Evolutionary conservation across 2,113 vertebrate genomes (phyloP).

Genomic region (Brachypodius melanocephalos): DNA sequence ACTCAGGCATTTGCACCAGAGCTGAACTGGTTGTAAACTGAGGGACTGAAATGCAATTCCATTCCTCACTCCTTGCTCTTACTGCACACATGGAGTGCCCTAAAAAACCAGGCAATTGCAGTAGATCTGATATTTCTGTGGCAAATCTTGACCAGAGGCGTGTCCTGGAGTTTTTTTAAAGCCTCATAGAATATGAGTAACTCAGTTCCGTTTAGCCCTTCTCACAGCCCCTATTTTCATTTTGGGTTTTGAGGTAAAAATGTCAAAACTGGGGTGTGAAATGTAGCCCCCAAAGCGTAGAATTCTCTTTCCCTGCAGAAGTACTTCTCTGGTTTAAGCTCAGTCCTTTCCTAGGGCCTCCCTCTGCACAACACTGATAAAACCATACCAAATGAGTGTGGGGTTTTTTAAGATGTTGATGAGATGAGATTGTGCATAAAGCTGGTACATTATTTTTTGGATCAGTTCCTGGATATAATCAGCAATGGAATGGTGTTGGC

Average conservation of each 20-base stretch:
- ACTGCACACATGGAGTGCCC: background rate
- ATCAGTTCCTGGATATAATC: conserved; percentile 19
- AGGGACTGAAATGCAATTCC: background rate
- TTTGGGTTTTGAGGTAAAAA: background rate
- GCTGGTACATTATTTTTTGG: conserved; percentile 11
- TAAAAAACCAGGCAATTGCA: background rate
- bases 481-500: conserved; percentile 5
- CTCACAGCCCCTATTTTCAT: background rate
- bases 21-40: background rate
- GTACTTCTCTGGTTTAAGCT: background rate
- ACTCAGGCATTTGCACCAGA: background rate
- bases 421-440: background rate
- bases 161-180: background rate
- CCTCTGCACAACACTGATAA: background rate
- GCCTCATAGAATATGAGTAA: background rate
- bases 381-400: background rate
- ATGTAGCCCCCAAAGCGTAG: background rate
- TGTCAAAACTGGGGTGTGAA: background rate
- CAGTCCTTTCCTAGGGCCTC: background rate
- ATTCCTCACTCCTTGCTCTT: background rate
- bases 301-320: background rate
- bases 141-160: background rate
- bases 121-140: background rate
- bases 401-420: background rate
- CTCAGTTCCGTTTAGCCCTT: background rate